Evolutionary conservation across 2,113 vertebrate species (phyloP).

Genomic region (Perccottus glenii): DNA sequence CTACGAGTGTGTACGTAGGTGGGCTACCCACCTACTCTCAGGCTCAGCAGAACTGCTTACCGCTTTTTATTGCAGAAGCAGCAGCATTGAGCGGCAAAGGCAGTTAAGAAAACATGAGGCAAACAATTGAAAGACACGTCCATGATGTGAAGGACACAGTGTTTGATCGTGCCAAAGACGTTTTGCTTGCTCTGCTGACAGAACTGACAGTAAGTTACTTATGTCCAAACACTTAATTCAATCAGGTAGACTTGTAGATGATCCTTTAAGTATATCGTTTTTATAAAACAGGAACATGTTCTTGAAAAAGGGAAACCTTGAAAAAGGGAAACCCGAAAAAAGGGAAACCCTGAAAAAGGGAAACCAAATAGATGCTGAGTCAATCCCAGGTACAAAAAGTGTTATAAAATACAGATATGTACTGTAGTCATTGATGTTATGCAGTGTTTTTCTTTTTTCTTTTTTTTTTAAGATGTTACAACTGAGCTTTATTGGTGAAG

Average conservation of each 20-base stretch:
- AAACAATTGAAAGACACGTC: neutral
- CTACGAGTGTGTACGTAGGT: too few relatives aligned
- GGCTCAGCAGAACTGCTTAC: too few relatives aligned
- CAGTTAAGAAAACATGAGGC: neutral
- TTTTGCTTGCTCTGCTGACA: neutral
- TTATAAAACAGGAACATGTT: neutral
- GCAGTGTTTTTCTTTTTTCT: too few relatives aligned
- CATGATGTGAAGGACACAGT: neutral
- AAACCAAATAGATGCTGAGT: neutral
- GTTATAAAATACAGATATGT: neutral
- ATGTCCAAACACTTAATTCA: neutral
- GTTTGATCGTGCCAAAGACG: neutral
- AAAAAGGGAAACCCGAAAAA: neutral
- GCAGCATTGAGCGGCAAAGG: neutral
- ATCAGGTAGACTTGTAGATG: neutral
- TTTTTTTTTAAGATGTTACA: too few relatives aligned
- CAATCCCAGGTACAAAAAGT: constrained; percentile 1
- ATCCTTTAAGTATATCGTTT: neutral
- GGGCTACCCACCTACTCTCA: too few relatives aligned
- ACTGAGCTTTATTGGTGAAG: too few relatives aligned
- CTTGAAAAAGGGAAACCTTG: neutral
- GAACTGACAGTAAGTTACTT: neutral
- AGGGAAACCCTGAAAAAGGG: too few relatives aligned
- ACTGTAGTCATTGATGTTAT: too few relatives aligned
- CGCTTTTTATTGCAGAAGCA: constrained; percentile 4